Evolutionary conservation across 2,888 invertebrate species (phyloP), one percentile per base, ranked within the genome.

Genomic region (Nymphalis polychloros): DNA sequence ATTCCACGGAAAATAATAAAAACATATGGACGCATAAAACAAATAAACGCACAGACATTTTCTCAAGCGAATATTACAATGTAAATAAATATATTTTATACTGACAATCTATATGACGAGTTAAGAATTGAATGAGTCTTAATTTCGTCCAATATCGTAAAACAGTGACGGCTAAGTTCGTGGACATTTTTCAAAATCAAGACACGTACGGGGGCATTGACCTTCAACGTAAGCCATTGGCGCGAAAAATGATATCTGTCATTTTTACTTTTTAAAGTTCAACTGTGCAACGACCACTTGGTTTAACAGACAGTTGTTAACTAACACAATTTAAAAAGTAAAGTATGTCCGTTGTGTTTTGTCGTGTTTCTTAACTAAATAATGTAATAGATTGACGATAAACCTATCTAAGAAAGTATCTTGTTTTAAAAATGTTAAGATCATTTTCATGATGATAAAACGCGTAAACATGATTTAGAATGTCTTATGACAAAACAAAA

Each of bases 181-280:
- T 72, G 69, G 71, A 68, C 69, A 73, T 73, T 74, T 75, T 76
- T 70, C 57, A 64, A 73, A 77, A 73, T 67, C 62, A 68, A 64
- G 48, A 17, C 72, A 72, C 72, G 70, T 69, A 67, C 49, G 49
- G 19, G 67, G 64, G 53, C 59, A 63, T 68, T 72, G 71, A 69
- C 75, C 76, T 76, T 75, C 61, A 61, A 52, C 55, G 62, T 27
- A 63, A 72, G 69, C 35, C 35, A 20, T 19, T 41, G 73, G 72
- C 72, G 72, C 68, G 75, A 75, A 67, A 72, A 69, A 67, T 41
- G 20, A 23, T 49, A 69, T 60, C 19, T 68, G 69, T 59, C 69
- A 70, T 65, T 68, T 70, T 63, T 62, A 60, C 46, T 60, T 63
- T 66, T 66, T 60, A n/a, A 31, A 52, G 4, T 23, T 66, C 61